These are phyloP conservation scores for Tarsius wallacei DNA, from an alignment of 2,797 vertebrate species.

Conservation along the genomic window DNA sequence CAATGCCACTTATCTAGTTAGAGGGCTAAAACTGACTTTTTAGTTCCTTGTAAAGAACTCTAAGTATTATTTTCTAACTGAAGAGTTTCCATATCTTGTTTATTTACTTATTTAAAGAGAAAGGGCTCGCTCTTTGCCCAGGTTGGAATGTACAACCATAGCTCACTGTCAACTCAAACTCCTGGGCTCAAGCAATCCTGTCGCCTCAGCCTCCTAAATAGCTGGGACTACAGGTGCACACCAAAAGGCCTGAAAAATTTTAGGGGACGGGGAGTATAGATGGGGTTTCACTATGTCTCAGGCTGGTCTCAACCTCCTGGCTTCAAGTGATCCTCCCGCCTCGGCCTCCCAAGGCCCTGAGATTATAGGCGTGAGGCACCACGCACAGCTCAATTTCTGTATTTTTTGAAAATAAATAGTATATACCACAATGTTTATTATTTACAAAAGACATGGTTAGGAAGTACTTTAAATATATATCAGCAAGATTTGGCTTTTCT, in stretches of 20 bases:
- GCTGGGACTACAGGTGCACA: not conserved
- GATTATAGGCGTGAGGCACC: too few species aligned
- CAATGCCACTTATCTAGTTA: not conserved
- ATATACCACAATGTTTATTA: conserved; percentile 29
- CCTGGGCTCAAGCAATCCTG: not conserved
- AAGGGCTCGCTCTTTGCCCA: not conserved
- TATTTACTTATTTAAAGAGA: not conserved
- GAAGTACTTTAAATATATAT: not conserved
- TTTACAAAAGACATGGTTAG: conserved; percentile 3
- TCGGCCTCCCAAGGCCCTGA: not conserved
- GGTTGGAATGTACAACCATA: not conserved
- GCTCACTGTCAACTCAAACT: not conserved
- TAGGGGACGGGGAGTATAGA: not conserved
- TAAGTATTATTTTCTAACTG: not conserved
- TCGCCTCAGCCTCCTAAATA: not conserved
- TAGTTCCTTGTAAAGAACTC: conserved; percentile 15
- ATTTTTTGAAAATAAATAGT: conserved; percentile 50
- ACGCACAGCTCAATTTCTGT: not conserved
- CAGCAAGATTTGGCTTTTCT: conserved; percentile 29
- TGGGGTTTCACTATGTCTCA: not conserved
- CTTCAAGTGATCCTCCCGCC: not conserved
- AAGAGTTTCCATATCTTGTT: conserved; percentile 25
- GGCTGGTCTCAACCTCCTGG: not conserved
- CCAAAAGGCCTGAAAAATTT: not conserved
- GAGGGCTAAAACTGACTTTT: not conserved